A percentile compares a stretch with the other conserved stretches of the same genome.
Evolutionary conservation across 2,113 vertebrate genomes (phyloP).

Genomic region (Scalopus aquaticus): DNA sequence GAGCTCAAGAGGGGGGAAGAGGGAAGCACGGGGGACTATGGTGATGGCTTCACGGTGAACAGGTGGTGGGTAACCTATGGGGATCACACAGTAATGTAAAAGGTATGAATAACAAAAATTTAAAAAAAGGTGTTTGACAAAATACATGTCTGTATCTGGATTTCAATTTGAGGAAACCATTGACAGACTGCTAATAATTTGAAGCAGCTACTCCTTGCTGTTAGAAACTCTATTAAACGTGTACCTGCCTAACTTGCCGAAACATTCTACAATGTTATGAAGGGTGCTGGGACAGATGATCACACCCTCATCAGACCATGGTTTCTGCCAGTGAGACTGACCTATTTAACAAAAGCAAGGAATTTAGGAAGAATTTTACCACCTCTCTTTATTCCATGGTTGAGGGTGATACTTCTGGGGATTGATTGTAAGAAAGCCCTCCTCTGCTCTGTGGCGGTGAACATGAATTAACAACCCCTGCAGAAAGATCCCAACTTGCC

Average conservation of each 20-base stretch:
- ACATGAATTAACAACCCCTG: constrained; percentile 85
- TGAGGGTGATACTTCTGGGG: constrained; percentile 94
- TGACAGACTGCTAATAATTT: too few species aligned
- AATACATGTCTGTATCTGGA: too few species aligned
- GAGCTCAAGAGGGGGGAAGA: too few species aligned
- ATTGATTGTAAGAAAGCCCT: constrained; percentile 96
- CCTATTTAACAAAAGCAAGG: constrained; percentile 91
- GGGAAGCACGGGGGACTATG: too few species aligned
- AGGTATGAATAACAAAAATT: too few species aligned
- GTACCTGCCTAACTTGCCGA: constrained; percentile 95
- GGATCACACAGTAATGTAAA: too few species aligned
- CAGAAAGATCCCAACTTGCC: neutral
- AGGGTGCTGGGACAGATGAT: constrained; percentile 97
- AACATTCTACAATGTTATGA: constrained; percentile 90
- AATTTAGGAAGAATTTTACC: constrained; percentile 90
- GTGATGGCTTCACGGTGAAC: too few species aligned
- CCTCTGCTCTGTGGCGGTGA: constrained; percentile 94
- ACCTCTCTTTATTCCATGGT: constrained; percentile 91
- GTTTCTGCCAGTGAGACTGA: constrained; percentile 95
- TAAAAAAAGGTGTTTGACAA: too few species aligned
- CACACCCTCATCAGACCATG: constrained; percentile 92
- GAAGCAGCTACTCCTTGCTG: too few species aligned
- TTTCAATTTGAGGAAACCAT: too few species aligned
- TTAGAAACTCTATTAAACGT: constrained; percentile 88
- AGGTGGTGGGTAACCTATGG: too few species aligned